Conservation (phyloP, 53 echinoderm and acorn worm species). For the Patiria pectinifera region DNA sequence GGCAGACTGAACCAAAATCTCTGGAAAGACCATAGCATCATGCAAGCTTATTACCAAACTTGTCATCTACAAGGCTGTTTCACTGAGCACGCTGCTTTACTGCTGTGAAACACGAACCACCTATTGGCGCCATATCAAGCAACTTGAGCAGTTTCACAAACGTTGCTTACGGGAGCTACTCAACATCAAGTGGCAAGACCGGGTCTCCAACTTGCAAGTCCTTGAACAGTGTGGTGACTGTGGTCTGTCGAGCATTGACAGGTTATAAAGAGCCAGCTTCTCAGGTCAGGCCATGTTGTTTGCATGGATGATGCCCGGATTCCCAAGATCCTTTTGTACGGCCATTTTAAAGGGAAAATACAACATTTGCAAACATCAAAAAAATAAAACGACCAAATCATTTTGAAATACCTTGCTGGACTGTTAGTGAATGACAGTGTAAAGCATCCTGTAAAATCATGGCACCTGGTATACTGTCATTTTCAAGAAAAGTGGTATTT, state of each 20-base stretch:
- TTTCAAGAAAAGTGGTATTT: no score
- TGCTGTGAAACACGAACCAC: conserved; percentile 48
- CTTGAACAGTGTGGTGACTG: conserved; percentile 49
- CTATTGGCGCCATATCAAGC: not conserved
- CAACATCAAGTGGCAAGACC: conserved; percentile 61
- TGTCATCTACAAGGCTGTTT: no score
- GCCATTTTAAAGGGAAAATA: no score
- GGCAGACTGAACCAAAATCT: conserved; percentile 11
- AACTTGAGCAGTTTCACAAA: conserved; percentile 35
- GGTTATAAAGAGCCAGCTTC: conserved; percentile 34
- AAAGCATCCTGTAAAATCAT: no score
- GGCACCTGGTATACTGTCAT: no score
- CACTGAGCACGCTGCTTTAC: not conserved
- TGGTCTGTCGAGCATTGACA: conserved; percentile 48
- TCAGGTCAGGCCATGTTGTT: conserved; percentile 33
- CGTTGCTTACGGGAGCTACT: conserved; percentile 35
- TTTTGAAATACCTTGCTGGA: no score
- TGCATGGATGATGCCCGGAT: conserved; percentile 21
- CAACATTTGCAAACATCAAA: no score
- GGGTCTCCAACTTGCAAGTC: conserved; percentile 61
- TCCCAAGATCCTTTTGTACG: conserved; percentile 48
- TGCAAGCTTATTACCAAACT: no score
- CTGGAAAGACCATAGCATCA: not conserved
- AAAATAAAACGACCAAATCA: no score
- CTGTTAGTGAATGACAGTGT: no score